A percentile compares a stretch with the other conserved stretches of the same genome.
Conservation (phyloP, 2,888 invertebrate genomes). For the Trachelus troglodyta region DNA sequence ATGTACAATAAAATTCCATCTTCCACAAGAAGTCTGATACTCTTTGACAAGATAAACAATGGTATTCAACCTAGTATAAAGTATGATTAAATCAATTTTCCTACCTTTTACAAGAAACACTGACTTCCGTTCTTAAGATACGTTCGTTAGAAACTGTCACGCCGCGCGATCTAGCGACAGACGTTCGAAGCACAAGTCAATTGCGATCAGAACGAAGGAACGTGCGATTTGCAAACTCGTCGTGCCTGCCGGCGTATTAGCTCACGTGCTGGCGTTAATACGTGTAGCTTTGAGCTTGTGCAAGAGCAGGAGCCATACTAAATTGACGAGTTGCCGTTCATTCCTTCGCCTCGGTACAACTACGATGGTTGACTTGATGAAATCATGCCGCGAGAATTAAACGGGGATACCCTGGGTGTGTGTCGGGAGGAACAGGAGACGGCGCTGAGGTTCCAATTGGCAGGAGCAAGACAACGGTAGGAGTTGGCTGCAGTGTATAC, state of each 20-base stretch:
- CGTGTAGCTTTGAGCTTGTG: not conserved
- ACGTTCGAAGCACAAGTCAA: not conserved
- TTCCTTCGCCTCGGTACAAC: conserved; percentile 31
- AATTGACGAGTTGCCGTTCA: conserved; percentile 31
- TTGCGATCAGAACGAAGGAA: not conserved
- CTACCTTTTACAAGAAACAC: not conserved
- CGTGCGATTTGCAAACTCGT: not conserved
- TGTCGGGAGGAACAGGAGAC: conserved; percentile 33
- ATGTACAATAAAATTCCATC: not conserved
- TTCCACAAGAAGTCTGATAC: not conserved
- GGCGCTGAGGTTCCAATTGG: conserved; percentile 57
- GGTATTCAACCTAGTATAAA: not conserved
- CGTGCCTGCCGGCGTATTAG: conserved; percentile 19
- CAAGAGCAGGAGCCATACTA: not conserved
- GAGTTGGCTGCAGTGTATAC: conserved; percentile 63
- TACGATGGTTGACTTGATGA: conserved; percentile 60
- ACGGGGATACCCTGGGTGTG: conserved; percentile 46
- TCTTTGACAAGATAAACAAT: not conserved
- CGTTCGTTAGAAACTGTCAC: not conserved
- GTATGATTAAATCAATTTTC: not conserved
- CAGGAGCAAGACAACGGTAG: conserved; percentile 62
- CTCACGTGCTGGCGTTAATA: conserved; percentile 31
- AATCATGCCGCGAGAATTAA: conserved; percentile 60
- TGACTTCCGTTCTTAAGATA: not conserved
- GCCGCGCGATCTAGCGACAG: not conserved